These are phyloP conservation scores for Abramis brama DNA, from an alignment of 2,113 vertebrate species.

Conservation along the genomic window DNA sequence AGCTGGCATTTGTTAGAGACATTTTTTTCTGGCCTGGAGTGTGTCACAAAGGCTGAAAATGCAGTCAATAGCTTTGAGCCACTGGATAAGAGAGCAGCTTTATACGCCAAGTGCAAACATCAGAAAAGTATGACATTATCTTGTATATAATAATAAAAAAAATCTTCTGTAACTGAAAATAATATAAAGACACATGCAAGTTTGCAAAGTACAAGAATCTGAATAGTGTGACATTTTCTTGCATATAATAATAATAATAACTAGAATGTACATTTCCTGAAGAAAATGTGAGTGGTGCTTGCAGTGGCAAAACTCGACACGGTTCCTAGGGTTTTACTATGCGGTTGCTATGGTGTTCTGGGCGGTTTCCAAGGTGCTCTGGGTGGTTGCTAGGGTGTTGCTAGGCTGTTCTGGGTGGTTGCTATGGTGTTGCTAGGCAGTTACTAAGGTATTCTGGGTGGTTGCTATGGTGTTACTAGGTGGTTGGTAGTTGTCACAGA, in stretches of 20 bases:
- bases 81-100: conserved; percentile 10
- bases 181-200: neutral
- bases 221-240: conserved; percentile 13
- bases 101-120: neutral
- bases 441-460: no score
- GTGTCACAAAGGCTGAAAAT: conserved; percentile 48
- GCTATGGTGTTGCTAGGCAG: no score
- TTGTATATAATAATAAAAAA: neutral
- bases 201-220: neutral
- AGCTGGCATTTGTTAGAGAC: conserved; percentile 46
- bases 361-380: no score
- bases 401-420: no score
- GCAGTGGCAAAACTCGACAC: no score
- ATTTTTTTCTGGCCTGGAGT: conserved; percentile 36
- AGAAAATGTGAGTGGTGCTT: no score
- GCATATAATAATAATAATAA: neutral
- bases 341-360: no score
- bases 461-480: no score
- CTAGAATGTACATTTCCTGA: no score
- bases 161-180: neutral
- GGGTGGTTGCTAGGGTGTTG: no score
- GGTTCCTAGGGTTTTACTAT: no score
- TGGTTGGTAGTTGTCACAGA: no score
- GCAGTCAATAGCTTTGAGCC: conserved; percentile 35
- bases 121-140: conserved; percentile 7